These are phyloP conservation scores for Caenorhabditis sulstoni DNA, from an alignment of 2,888 invertebrate species.

Conservation along the genomic window DNA sequence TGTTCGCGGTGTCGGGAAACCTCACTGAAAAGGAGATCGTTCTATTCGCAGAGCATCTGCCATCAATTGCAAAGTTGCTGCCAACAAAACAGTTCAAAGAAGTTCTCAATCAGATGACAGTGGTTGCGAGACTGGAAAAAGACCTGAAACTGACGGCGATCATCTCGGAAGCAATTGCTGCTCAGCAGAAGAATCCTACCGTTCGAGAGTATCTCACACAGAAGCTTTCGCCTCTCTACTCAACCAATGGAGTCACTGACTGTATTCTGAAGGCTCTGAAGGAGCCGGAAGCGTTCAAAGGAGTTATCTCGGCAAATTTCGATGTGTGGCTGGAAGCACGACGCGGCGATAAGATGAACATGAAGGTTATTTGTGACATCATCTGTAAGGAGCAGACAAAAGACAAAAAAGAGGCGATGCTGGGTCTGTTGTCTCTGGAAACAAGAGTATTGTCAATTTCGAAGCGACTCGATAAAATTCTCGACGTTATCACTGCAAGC, in stretches of 20 bases:
- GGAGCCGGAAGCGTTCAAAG: slow-evolving; percentile 12
- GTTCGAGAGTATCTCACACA: slow-evolving; percentile 1
- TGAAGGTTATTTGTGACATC: slow-evolving; percentile 26
- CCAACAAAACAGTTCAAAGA: slow-evolving; percentile 19
- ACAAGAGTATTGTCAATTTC: background rate
- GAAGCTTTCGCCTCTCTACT: slow-evolving; percentile 1
- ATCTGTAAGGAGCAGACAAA: background rate
- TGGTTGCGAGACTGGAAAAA: background rate
- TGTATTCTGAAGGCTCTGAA: slow-evolving; percentile 22
- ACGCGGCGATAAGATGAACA: slow-evolving; percentile 19
- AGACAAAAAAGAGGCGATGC: background rate
- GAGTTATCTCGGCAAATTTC: slow-evolving; percentile 9
- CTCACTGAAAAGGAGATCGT: background rate
- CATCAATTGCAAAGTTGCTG: slow-evolving; percentile 3
- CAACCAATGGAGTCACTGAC: slow-evolving; percentile 2
- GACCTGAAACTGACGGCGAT: background rate
- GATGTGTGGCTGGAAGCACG: slow-evolving; percentile 46
- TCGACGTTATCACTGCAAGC: slow-evolving; percentile 40
- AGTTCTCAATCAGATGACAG: slow-evolving; percentile 2
- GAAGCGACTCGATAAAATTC: slow-evolving; percentile 31
- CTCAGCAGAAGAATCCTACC: slow-evolving; percentile 9
- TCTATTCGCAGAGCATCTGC: slow-evolving; percentile 9
- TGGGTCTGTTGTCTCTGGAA: slow-evolving; percentile 21
- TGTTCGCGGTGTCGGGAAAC: slow-evolving; percentile 7
- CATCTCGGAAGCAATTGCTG: slow-evolving; percentile 1